phyloP scores from a whole-genome alignment of 2,888 invertebrate species.

The Ypsolopha scabrella region DNA sequence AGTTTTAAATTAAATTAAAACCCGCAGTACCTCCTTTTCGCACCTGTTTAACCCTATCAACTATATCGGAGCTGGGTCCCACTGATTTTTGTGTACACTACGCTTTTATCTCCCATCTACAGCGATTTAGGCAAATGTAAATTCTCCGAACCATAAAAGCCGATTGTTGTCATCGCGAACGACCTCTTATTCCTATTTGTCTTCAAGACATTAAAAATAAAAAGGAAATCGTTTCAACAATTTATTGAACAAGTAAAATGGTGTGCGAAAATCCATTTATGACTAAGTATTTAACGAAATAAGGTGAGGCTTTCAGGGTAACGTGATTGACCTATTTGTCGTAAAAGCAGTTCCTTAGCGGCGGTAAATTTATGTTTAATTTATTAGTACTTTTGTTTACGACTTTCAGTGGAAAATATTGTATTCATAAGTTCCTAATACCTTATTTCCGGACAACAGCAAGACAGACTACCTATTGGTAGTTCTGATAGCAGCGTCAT shows the following conservation, averaged over 20 bases:
- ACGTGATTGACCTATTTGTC: background rate
- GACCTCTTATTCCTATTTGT: slow-evolving; percentile 35
- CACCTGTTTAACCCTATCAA: no score
- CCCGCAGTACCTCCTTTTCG: no score
- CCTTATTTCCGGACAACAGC: no score
- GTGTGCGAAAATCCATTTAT: background rate
- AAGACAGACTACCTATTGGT: no score
- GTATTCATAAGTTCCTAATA: no score
- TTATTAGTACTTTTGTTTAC: background rate
- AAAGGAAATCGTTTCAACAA: slow-evolving; percentile 29
- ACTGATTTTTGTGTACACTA: no score
- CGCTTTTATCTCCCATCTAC: slow-evolving; percentile 18
- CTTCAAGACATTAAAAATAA: slow-evolving; percentile 22
- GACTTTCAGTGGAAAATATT: no score
- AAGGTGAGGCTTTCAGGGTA: background rate
- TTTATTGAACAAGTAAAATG: background rate
- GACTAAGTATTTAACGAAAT: background rate
- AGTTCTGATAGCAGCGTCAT: no score
- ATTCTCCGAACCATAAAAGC: slow-evolving; percentile 44
- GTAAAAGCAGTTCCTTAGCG: no score
- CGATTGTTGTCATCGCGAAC: slow-evolving; percentile 39
- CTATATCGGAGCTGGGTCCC: no score
- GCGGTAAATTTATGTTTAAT: background rate
- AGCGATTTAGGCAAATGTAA: slow-evolving; percentile 33
- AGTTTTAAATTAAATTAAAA: no score